Conservation (phyloP, 2,888 invertebrate genomes). For the Macaria notata region DNA sequence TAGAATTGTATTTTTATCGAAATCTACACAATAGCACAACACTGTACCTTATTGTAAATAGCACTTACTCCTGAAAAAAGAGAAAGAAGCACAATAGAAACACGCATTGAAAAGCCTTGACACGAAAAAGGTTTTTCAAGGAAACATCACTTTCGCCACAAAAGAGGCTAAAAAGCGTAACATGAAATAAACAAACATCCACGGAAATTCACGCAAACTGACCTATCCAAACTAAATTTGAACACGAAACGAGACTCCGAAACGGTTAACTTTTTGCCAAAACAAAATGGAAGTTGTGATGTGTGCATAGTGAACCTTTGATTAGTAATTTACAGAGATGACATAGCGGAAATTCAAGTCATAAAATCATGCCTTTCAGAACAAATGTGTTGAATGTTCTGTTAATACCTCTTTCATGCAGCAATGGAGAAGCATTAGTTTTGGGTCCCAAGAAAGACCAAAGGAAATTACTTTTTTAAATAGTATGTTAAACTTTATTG, state of each 20-base stretch:
- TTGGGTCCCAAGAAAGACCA: too few relatives aligned
- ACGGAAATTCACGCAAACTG: slow-evolving; percentile 26
- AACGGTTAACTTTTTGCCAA: slow-evolving; percentile 21
- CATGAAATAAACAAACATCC: slow-evolving; percentile 19
- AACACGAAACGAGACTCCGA: slow-evolving; percentile 17
- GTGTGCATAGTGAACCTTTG: slow-evolving; percentile 23
- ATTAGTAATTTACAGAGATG: too few relatives aligned
- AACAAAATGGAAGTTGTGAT: slow-evolving; percentile 22
- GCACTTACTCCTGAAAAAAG: too few relatives aligned
- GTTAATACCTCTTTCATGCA: too few relatives aligned
- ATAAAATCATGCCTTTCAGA: too few relatives aligned
- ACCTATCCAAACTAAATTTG: slow-evolving; percentile 28
- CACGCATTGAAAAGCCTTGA: slow-evolving; percentile 17
- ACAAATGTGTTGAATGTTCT: too few relatives aligned
- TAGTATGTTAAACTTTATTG: too few relatives aligned
- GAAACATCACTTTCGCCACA: slow-evolving; percentile 10
- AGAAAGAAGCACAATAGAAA: slow-evolving; percentile 10
- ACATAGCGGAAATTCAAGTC: too few relatives aligned
- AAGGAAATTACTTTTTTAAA: too few relatives aligned
- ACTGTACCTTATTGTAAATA: too few relatives aligned
- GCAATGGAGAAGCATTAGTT: too few relatives aligned
- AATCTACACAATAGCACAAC: not conserved
- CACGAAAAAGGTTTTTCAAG: slow-evolving; percentile 18
- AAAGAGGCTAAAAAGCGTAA: slow-evolving; percentile 6
- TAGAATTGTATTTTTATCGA: too few relatives aligned